These are phyloP conservation scores for Eupithecia exiguata DNA, from an alignment of 2,888 invertebrate genomes.

Conservation along the genomic window DNA sequence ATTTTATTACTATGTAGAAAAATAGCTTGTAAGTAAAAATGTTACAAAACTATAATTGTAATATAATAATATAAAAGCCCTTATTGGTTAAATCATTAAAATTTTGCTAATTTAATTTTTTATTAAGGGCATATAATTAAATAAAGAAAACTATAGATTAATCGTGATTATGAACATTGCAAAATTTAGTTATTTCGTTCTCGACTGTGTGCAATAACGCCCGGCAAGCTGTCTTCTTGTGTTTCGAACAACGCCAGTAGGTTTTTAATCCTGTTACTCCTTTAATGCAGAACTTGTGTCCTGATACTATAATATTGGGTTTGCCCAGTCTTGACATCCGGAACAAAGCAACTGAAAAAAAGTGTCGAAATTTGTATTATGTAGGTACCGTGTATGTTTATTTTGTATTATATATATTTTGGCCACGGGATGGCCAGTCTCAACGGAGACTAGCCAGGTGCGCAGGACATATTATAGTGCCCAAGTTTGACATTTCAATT, in stretches of 20 bases:
- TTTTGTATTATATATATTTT: not conserved
- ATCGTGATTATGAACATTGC: slow-evolving; percentile 33
- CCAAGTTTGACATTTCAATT: too few relatives aligned
- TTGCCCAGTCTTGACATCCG: slow-evolving; percentile 49
- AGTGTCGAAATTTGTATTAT: not conserved
- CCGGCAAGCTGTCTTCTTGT: slow-evolving; percentile 41
- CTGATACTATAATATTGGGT: slow-evolving; percentile 47
- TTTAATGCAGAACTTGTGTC: slow-evolving; percentile 55
- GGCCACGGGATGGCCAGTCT: too few relatives aligned
- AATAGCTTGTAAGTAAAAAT: not conserved
- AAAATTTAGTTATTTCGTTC: slow-evolving; percentile 29
- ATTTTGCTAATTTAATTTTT: not conserved
- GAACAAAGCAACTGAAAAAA: slow-evolving; percentile 46
- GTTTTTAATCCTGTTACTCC: slow-evolving; percentile 42
- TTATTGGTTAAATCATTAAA: not conserved
- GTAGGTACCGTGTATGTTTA: too few relatives aligned
- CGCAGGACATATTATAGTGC: too few relatives aligned
- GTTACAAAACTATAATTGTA: too few relatives aligned
- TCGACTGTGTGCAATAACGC: slow-evolving; percentile 43
- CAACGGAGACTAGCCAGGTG: too few relatives aligned
- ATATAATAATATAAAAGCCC: not conserved
- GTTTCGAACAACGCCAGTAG: slow-evolving; percentile 52
- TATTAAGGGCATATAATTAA: not conserved
- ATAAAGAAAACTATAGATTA: not conserved
- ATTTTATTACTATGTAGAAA: not conserved